phyloP scores from a whole-genome alignment of 2,888 invertebrate species.

The Clusia tigrina region DNA sequence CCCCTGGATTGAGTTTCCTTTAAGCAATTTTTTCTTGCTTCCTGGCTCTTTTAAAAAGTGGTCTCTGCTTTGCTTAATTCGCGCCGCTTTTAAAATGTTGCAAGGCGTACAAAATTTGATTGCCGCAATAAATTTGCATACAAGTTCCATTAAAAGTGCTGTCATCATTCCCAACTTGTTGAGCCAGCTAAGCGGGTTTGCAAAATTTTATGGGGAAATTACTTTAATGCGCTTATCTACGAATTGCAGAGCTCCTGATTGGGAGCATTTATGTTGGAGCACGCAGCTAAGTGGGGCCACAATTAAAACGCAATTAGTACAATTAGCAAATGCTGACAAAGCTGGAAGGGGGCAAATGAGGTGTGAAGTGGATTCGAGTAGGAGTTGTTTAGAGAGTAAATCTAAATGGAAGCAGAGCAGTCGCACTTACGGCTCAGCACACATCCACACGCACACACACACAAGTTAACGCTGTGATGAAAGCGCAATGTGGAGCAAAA shows the following conservation, averaged over 20 bases:
- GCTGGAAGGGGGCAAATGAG: neutral
- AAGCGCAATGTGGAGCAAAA: neutral
- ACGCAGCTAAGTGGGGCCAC: neutral
- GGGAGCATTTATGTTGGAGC: neutral
- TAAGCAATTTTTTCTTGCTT: too few species aligned
- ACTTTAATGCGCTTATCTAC: conserved; percentile 22
- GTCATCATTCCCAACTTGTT: conserved; percentile 16
- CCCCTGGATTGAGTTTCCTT: too few species aligned
- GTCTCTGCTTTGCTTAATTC: too few species aligned
- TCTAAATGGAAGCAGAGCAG: neutral
- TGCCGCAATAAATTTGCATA: conserved; percentile 13
- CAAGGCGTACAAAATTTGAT: too few species aligned
- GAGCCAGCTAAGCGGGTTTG: conserved; percentile 3
- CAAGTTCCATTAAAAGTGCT: conserved; percentile 7
- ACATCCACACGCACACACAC: neutral
- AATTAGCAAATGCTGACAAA: neutral
- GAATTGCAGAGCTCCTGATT: conserved; percentile 5
- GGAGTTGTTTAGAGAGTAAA: neutral
- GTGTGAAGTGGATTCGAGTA: neutral
- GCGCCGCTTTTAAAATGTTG: too few species aligned
- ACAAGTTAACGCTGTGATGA: too few species aligned
- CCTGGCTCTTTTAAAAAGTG: too few species aligned
- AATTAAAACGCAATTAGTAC: conserved; percentile 7
- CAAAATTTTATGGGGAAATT: conserved; percentile 13
- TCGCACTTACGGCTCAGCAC: neutral